Base-by-base conservation (phyloP, 2,888 invertebrate species). In the Liopterus haemorrhoidalis region DNA sequence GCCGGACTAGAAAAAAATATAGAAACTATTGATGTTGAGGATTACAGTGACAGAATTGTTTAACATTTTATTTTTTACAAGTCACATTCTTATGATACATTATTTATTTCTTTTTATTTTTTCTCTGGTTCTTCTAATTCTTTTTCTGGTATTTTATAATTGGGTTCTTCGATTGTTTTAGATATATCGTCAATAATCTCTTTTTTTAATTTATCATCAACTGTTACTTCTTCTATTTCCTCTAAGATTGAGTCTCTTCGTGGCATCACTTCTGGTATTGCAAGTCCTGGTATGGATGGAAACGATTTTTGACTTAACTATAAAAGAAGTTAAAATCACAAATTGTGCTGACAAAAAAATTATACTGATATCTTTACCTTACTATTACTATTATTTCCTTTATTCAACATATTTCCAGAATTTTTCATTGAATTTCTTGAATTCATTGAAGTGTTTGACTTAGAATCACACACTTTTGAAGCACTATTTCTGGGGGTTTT, bases 361-460 rank as follows among this genome's bases (percentile, higher is more conserved):
- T 27, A 38, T 19, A 39, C 9, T 24, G 18, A 24, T 18, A 6
- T 8, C 18, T 22, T 38, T 53, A 58, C 58, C 49, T 54, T 57
- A 32, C 46, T 53, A 30, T 37, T 53, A 30, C 56, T 56, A 28
- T 43, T 53, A 20, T 40, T 37, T 20, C 35, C 45, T n/a, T 50
- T 49, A 30, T 49, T 56, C 15, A 58, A 48, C 20, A 46, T 37
- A 48, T 43, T 52, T 16, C 35, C 55, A 2, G 57, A 55, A 24
- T 46, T 50, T 39, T 57, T 59, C 21, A 58, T 46, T 4, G 57
- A 58, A 49, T 51, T 58, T 48, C 57, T 59, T 1, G 54, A 53
- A 61, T 75, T 79, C 55, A 82, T 79, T 66, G 85, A 85, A 25
- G 82, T 63, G 0, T 83, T 77, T 12, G 84, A 83, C 50, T 81